Conservation (phyloP, 2,113 vertebrate genomes). For the Brachionichthys hirsutus region DNA sequence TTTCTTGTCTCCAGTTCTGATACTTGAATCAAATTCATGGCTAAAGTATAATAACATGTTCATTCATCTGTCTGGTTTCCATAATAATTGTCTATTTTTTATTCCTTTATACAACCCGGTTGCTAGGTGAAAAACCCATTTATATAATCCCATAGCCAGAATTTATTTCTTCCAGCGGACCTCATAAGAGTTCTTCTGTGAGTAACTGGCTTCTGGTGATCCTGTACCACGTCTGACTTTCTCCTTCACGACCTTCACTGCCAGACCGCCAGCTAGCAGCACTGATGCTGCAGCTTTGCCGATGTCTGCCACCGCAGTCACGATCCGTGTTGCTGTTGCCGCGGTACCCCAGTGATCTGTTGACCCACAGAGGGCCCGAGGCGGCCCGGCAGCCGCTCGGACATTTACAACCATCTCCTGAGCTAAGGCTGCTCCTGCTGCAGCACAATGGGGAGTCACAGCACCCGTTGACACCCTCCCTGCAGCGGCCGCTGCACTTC, state of each 20-base stretch:
- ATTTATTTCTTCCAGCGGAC: slow-evolving; percentile 75
- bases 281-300: slow-evolving; percentile 67
- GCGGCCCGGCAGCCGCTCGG: slow-evolving; percentile 17
- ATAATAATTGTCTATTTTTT: too few species aligned
- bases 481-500: slow-evolving; percentile 21
- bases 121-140: too few species aligned
- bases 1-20: too few species aligned
- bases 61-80: too few species aligned
- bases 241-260: slow-evolving; percentile 75
- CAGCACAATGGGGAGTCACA: slow-evolving; percentile 35
- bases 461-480: slow-evolving; percentile 7
- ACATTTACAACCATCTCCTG: slow-evolving; percentile 25
- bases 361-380: slow-evolving; percentile 3
- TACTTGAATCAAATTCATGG: too few species aligned
- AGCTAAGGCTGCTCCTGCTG: slow-evolving; percentile 29
- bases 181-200: slow-evolving; percentile 73
- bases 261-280: slow-evolving; percentile 61
- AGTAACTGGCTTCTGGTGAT: slow-evolving; percentile 27
- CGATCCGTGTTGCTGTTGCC: slow-evolving; percentile 31
- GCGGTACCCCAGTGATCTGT: slow-evolving; percentile 27
- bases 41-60: too few species aligned
- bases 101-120: too few species aligned
- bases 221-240: slow-evolving; percentile 49
- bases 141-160: not conserved
- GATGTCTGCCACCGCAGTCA: slow-evolving; percentile 65